Percentiles rank a stretch among this genome's conserved stretches.
These are phyloP conservation scores for Orthosia gothica DNA, from an alignment of 2,888 invertebrate genomes.

Conservation along the genomic window DNA sequence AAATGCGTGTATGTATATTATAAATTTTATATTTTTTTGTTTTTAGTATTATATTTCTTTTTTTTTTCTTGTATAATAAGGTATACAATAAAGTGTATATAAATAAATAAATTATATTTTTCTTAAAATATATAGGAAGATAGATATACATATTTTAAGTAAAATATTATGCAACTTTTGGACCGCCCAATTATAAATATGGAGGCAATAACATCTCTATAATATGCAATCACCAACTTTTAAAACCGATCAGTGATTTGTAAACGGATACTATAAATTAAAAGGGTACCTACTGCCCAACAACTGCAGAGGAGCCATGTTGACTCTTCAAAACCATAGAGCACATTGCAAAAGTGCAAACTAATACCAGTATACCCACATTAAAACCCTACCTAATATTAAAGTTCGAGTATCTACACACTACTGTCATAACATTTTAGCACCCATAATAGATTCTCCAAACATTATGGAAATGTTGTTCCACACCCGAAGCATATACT, in stretches of 20 bases:
- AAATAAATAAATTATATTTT: not conserved
- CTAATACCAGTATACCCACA: not conserved
- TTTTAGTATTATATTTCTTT: too few relatives aligned
- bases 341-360: not conserved
- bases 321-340: not conserved
- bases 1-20: too few relatives aligned
- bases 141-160: not conserved
- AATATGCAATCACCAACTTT: not conserved
- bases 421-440: constrained; percentile 35
- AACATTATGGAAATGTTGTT: constrained; percentile 36
- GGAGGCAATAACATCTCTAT: not conserved
- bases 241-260: not conserved
- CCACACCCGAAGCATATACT: constrained; percentile 4
- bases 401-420: not conserved
- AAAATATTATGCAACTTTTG: too few relatives aligned
- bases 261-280: not conserved
- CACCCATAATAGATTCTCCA: constrained; percentile 17
- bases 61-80: too few relatives aligned
- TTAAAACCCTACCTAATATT: not conserved
- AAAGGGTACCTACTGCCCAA: not conserved
- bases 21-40: too few relatives aligned
- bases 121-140: not conserved
- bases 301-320: constrained; percentile 14
- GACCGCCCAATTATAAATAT: too few relatives aligned
- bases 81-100: too few relatives aligned